These are phyloP conservation scores for Scaptodrosophila latifasciaeformis DNA, from an alignment of 2,888 invertebrate species.

Conservation along the genomic window DNA sequence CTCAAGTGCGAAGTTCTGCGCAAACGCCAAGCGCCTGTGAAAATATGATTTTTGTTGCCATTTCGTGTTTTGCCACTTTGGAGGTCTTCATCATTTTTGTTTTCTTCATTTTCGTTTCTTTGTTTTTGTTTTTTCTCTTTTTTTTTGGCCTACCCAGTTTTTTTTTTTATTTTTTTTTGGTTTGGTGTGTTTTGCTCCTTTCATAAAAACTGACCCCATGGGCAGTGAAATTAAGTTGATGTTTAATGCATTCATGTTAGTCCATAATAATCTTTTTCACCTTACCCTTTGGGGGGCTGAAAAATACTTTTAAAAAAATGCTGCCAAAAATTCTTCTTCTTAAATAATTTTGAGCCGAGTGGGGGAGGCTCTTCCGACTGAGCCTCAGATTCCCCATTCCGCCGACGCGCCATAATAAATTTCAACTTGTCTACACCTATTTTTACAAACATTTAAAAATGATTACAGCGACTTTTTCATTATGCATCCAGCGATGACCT, in stretches of 20 bases:
- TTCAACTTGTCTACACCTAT: conserved; percentile 72
- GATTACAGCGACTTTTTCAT: conserved; percentile 69
- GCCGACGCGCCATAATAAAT: conserved; percentile 58
- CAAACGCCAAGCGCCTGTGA: conserved; percentile 70
- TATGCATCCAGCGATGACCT: conserved; percentile 34
- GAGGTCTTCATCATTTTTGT: conserved; percentile 66
- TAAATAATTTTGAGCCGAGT: too few relatives aligned
- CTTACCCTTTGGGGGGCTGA: too few relatives aligned
- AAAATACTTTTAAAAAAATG: too few relatives aligned
- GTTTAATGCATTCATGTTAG: conserved; percentile 67
- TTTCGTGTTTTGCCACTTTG: conserved; percentile 69
- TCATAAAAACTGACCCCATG: conserved; percentile 67
- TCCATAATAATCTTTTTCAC: too few relatives aligned
- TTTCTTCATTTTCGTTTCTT: conserved; percentile 11
- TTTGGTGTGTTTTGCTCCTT: conserved; percentile 46
- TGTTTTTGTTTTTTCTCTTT: conserved; percentile 8
- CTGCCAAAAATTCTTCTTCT: too few relatives aligned
- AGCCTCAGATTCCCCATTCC: too few relatives aligned
- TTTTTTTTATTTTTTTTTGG: conserved; percentile 18
- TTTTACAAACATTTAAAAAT: conserved; percentile 68
- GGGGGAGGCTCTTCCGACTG: too few relatives aligned
- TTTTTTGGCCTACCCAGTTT: conserved; percentile 14
- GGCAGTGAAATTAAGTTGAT: conserved; percentile 70
- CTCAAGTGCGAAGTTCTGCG: conserved; percentile 70
- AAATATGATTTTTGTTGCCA: conserved; percentile 70